Evolutionary conservation across 2,888 invertebrate genomes (phyloP), one percentile per base, ranked within the genome.

Genomic region (Cecidostiba fungosa): DNA sequence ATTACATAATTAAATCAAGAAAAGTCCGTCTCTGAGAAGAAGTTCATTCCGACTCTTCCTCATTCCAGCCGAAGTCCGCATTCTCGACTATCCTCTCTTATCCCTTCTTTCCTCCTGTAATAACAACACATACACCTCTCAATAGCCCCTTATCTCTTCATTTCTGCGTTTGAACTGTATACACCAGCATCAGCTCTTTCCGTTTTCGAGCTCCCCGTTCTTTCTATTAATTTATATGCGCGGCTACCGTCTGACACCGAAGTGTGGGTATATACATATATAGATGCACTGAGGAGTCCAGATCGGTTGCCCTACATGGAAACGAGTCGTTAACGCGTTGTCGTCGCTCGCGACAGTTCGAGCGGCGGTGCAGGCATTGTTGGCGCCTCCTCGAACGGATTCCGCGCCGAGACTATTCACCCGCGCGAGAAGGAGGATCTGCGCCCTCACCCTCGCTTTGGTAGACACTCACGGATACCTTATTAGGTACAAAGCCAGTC

Each of bases 251-350:
- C 10, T 26, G 10, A 26, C 26, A 62, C 3, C 12, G 19, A 10
- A 12, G 26, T 26, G 54, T 54, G 19, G 19, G 54, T 54, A 54
- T 54, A 54, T 54, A 16, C 0, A 19, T 54, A 16, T 14, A 39
- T 39, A 39, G 5, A 39, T 29, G 62, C 59, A 39, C 36, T 5
- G 19, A 26, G 66, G 19, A 73, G 80, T 39, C 72, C n/a, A 82
- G 26, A 39, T 32, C n/a, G 36, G 69, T 59, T 84, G 77, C 90
- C 90, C 88, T 91, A 91, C 89, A 91, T 91, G 91, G 91, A 88
- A 89, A 87, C 89, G 90, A 90, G 90, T 90, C 90, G 91, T 91
- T 91, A 91, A 89, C 88, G 88, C 89, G 90, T 88, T 89, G 89
- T 90, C 89, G 88, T 89, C 90, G 89, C 76, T 85, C 54, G 66